Base-by-base conservation (phyloP, 37 sponge, comb jelly and placozoan species). In the Beroe forskalii region DNA sequence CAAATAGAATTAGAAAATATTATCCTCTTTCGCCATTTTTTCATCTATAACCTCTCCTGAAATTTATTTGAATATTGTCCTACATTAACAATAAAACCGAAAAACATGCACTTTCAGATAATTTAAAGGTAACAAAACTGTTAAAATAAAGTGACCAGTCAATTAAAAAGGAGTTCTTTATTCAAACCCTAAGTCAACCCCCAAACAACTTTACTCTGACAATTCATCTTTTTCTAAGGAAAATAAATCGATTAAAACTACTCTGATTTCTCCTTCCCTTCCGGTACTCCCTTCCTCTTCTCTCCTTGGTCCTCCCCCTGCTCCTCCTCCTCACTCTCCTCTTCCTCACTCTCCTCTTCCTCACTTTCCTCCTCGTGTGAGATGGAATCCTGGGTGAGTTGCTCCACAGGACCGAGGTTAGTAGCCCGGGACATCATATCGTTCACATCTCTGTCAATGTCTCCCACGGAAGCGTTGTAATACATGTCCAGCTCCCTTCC, bases 401-500 rank as follows among this genome's bases (percentile, higher is more conserved):
- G 55, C 55, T 48, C 55, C 55, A 48, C 55, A 48, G 55, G 55
- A 69, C 38, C 38, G 19, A 69, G 72, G 12, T 36, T 32, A 2
- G 39, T 36, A 33, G 72, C 72, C 4, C 72, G 72, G 12, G 72
- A 35, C 72, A 69, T 36, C 37, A 69, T 28, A 8, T 69, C 72
- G 1, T 69, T 33, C 12, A 69, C 32, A 31, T 69, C 72, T 20
- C 32, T 32, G 72, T 69, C 86, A 6, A 80, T 38, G 8, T 72
- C 40, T 1, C 44, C 86, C 55, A 44, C n/a, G 20, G 40, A 33
- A 37, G 38, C n/a, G 55, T 80, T 37, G 31, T 80, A 80, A n/a
- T 80, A 80, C 86, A 41, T 25, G 86, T 80, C 86, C 86, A 80
- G 37, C 30, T 80, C 86, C 55, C 86, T 41, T 48, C 86, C n/a